Base-by-base conservation (phyloP, 1,140 invertebrate species). In the Pinna nobilis region DNA sequence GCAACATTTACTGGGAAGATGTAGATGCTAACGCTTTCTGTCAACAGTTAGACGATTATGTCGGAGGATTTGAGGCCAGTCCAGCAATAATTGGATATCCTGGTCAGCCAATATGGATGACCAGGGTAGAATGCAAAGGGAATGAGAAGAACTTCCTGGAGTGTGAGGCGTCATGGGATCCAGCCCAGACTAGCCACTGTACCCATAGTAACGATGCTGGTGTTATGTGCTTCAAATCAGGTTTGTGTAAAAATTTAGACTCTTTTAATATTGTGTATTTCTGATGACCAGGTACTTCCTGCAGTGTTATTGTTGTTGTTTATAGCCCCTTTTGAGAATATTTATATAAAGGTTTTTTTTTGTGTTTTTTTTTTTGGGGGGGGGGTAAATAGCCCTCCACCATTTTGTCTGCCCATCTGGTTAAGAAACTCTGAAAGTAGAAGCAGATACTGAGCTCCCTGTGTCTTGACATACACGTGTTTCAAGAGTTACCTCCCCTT, bases 21-120 rank as follows among this genome's bases (percentile, higher is more conserved):
- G 25, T 28, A n/a, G 84, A 84, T 53, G 83, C 85, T 3, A 64
- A 72, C 3, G 80, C 82, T 0, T 87, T 86, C 74, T 87, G 85
- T 75, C 51, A 68, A 39, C 76, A 75, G 41, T 63, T 77, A 20
- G 44, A 66, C 15, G 69, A 74, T 23, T 76, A 70, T 44, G 59
- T 68, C 1, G 80, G 77, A 20, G 80, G 82, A 6, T 72, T 76
- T 28, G 64, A 75, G 41, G 65, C 63, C n/a, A 65, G 60, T 23
- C 68, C 73, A 32, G 41, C 61, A 33, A 32, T 35, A n/a, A 41
- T 35, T 15, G 66, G 60, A 7, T n/a, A 37, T 18, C 13, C 44
- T 23, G 50, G 57, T 15, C 66, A 67, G 33, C 67, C 70, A 28
- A 73, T 86, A 7, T 80, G 75, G 73, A 78, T 83, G 63, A 78